These are phyloP conservation scores for Muscicapa striata DNA, from an alignment of 2,797 vertebrate species.

Conservation along the genomic window DNA sequence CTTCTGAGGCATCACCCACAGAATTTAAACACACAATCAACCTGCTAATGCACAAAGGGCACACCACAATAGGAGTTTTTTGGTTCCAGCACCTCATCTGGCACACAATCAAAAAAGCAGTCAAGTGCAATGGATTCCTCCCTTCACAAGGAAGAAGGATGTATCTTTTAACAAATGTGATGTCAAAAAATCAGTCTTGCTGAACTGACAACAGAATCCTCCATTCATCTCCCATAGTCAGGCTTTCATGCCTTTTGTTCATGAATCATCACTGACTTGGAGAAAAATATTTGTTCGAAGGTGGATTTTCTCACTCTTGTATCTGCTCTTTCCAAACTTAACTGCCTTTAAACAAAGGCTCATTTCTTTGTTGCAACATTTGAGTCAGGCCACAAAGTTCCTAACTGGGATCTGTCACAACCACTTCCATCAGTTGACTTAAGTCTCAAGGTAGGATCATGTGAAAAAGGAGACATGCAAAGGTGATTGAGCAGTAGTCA, in stretches of 20 bases:
- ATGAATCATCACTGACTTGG: neutral
- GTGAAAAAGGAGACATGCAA: neutral
- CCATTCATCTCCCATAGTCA: neutral
- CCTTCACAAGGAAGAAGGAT: neutral
- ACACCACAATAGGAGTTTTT: neutral
- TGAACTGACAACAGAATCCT: neutral
- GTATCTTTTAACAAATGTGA: neutral
- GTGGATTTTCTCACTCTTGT: neutral
- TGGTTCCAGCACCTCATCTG: neutral
- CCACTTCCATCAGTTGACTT: neutral
- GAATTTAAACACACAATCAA: neutral
- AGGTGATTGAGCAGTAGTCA: neutral
- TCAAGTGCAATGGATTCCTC: neutral
- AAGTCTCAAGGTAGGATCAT: neutral
- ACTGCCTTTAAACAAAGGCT: constrained; percentile 23
- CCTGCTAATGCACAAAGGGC: neutral
- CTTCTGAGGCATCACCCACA: neutral
- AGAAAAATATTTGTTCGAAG: constrained; percentile 22
- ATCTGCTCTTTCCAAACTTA: neutral
- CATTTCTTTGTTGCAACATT: neutral
- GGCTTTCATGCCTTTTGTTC: neutral
- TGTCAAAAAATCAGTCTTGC: neutral
- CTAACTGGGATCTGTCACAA: neutral
- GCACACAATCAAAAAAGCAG: neutral
- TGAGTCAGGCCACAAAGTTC: neutral